Conservation (phyloP, 2,888 invertebrate species). For the Apamea monoglypha region DNA sequence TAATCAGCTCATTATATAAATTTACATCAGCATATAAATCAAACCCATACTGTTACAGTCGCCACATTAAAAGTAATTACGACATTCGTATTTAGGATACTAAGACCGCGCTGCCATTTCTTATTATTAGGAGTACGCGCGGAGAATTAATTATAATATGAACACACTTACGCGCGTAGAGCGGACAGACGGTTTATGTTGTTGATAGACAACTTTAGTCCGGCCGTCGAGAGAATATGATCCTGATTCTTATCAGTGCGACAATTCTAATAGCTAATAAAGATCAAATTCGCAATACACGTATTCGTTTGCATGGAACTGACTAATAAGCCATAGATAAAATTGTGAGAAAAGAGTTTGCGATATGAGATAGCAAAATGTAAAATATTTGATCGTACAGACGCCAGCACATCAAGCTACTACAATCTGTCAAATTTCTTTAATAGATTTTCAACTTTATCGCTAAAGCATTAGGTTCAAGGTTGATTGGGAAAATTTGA, state of each 20-base stretch:
- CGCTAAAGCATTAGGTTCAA: too few relatives aligned
- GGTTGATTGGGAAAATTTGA: too few relatives aligned
- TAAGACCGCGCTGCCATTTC: constrained; percentile 35
- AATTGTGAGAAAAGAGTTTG: too few relatives aligned
- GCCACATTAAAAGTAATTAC: constrained; percentile 36
- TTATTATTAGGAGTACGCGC: constrained; percentile 34
- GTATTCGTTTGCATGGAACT: too few relatives aligned
- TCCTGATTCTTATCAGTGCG: too few relatives aligned
- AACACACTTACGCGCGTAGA: background rate
- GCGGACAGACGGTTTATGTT: background rate
- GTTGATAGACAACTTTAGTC: background rate
- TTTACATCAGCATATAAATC: background rate
- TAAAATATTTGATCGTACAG: background rate
- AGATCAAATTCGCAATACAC: too few relatives aligned
- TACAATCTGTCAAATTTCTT: too few relatives aligned
- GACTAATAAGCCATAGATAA: background rate
- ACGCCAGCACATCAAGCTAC: too few relatives aligned
- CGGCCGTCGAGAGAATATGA: too few relatives aligned
- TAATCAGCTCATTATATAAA: constrained; percentile 15
- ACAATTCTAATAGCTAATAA: too few relatives aligned
- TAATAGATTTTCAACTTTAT: too few relatives aligned
- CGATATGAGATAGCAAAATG: too few relatives aligned
- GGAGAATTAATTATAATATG: constrained; percentile 43
- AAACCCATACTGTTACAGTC: constrained; percentile 10
- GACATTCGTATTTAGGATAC: constrained; percentile 59